Evolutionary conservation across 2,888 invertebrate genomes (phyloP), one percentile per base, ranked within the genome.

Genomic region (Halocaridina rubra): DNA sequence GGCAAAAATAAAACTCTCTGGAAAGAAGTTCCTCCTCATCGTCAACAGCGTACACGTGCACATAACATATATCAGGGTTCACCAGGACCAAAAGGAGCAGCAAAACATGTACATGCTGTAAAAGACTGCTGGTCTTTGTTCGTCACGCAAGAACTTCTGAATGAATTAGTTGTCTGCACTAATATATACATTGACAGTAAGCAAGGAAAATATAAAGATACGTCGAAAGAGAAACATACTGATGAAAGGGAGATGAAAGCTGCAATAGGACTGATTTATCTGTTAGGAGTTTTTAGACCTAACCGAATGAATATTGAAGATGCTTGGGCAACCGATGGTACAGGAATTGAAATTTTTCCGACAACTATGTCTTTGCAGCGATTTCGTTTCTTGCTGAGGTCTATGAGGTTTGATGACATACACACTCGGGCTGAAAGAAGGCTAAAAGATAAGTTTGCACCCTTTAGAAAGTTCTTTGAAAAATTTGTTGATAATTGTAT

Each of bases 181-280:
- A 64, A 64, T 64, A 64, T 64, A 64, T 64, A 64, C 3, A 64
- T 64, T 64, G 64, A 64, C 64, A 64, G 64, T 64, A 64, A 64
- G 22, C 64, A 64, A 64, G 64, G 64, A 64, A 64, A 5, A 64
- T 64, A 64, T 64, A 3, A 64, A 64, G 64, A 64, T 64, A 3
- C n/a, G 64, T 64, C 64, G 8, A 64, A 64, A 64, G 64, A 64
- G 64, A 64, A 3, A 64, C 64, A 10, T 64, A 64, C 64, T 13
- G 19, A 64, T 64, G 64, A 64, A 64, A 64, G 64, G 64, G 64
- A 64, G 64, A 64, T 64, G 64, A 64, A 64, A 64, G 64, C 64
- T 64, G 19, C 3, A 64, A 64, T 64, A 64, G 64, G 3, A 64
- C 19, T 64, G 24, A 64, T 13, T 5, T 64, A 64, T 29, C 64